phyloP scores from a whole-genome alignment of 2,113 vertebrate species.

The Meleagris gallopavo region DNA sequence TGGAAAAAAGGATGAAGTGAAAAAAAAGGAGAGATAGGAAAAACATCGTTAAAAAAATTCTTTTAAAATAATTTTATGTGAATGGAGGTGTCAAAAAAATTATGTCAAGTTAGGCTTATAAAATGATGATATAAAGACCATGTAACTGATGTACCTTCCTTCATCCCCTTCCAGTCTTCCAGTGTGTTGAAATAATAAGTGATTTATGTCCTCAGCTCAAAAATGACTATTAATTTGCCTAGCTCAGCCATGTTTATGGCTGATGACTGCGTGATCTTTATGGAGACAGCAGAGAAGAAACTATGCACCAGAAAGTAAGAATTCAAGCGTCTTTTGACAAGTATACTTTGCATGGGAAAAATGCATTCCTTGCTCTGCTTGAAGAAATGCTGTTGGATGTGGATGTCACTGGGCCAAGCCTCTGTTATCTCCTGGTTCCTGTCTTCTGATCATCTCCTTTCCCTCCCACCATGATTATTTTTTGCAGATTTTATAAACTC shows the following conservation, averaged over 20 bases:
- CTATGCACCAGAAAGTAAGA: background rate
- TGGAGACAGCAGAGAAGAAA: conserved; percentile 20
- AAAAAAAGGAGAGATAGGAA: background rate
- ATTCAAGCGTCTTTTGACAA: conserved; percentile 18
- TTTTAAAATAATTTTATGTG: background rate
- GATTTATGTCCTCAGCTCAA: conserved; percentile 49
- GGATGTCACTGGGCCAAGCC: background rate
- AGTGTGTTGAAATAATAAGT: conserved; percentile 50
- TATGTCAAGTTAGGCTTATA: background rate
- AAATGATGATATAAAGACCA: conserved; percentile 1
- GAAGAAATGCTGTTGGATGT: background rate
- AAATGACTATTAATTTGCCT: conserved; percentile 17
- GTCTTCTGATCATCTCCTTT: background rate
- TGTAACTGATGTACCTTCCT: conserved; percentile 52
- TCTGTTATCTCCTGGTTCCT: background rate
- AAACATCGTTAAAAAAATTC: background rate
- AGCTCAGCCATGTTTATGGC: background rate
- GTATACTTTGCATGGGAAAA: background rate
- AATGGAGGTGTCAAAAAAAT: background rate
- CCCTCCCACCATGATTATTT: accelerated
- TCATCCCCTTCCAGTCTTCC: conserved; percentile 55
- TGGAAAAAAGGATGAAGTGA: background rate
- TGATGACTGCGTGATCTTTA: background rate
- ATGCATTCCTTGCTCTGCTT: background rate
- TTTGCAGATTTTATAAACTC: background rate